Conservation (phyloP, 2,888 invertebrate genomes). For the Drosophila mettleri region DNA sequence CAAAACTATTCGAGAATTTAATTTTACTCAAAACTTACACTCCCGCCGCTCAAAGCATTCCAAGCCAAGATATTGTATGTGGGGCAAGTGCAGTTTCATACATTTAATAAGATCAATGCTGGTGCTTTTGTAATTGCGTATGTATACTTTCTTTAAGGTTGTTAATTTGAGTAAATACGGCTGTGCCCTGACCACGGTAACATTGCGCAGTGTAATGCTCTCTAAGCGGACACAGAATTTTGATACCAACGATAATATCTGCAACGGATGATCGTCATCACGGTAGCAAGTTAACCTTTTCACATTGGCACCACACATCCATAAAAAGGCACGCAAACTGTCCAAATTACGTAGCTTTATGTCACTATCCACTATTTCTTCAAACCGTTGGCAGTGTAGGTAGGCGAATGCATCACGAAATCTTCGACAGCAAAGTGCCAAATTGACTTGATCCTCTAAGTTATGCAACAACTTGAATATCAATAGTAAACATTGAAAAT, state of each 20-base stretch:
- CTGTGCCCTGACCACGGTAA: constrained; percentile 51
- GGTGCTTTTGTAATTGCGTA: constrained; percentile 67
- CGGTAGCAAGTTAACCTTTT: constrained; percentile 51
- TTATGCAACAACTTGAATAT: constrained; percentile 54
- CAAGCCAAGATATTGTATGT: constrained; percentile 49
- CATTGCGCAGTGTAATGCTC: constrained; percentile 57
- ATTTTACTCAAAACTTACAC: constrained; percentile 36
- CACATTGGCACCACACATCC: constrained; percentile 62
- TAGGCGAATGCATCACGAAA: constrained; percentile 67
- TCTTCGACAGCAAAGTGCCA: constrained; percentile 61
- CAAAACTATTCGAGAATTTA: not conserved
- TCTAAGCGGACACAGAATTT: constrained; percentile 56
- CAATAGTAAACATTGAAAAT: constrained; percentile 54
- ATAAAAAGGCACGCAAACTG: constrained; percentile 65
- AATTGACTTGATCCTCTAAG: constrained; percentile 64
- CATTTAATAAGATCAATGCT: constrained; percentile 56
- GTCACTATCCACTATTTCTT: constrained; percentile 56
- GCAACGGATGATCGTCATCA: constrained; percentile 66
- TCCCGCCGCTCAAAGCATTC: constrained; percentile 64
- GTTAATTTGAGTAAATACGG: constrained; percentile 46
- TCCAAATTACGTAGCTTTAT: constrained; percentile 55
- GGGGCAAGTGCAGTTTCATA: constrained; percentile 51
- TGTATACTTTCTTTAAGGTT: constrained; percentile 49
- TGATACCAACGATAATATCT: constrained; percentile 54
- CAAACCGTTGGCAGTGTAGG: constrained; percentile 50